Conservation (phyloP, 2,113 vertebrate species). For the Perca fluviatilis region DNA sequence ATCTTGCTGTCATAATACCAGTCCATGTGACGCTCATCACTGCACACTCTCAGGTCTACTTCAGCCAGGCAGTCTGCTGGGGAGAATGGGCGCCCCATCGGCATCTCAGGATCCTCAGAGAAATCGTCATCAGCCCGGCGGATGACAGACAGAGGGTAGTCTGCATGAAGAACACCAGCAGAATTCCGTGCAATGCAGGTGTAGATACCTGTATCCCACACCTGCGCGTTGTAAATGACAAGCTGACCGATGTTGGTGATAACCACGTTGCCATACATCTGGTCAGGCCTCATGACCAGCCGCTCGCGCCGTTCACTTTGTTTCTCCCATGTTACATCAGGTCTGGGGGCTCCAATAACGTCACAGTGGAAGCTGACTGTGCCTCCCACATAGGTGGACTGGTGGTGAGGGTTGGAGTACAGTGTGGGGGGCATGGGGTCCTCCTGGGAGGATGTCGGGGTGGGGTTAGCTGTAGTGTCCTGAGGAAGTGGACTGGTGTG, state of each 20-base stretch:
- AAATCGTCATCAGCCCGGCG: conserved; percentile 78
- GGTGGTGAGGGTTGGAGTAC: conserved; percentile 92
- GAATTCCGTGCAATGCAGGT: conserved; percentile 92
- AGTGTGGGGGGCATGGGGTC: conserved; percentile 88
- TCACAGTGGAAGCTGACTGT: conserved; percentile 96
- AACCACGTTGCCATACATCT: conserved; percentile 97
- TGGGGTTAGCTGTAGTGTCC: conserved; percentile 89
- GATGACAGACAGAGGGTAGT: conserved; percentile 93
- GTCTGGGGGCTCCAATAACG: conserved; percentile 89
- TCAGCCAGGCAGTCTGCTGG: conserved; percentile 89
- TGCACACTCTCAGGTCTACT: conserved; percentile 85
- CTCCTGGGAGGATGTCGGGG: conserved; percentile 82
- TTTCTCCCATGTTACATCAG: conserved; percentile 97
- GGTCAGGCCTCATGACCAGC: conserved; percentile 94
- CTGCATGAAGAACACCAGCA: conserved; percentile 89
- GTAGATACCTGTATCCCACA: conserved; percentile 94
- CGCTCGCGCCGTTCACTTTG: conserved; percentile 89
- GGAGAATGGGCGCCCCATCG: conserved; percentile 82
- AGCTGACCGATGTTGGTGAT: conserved; percentile 97
- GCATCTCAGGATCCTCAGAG: conserved; percentile 74
- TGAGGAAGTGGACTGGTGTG: conserved; percentile 89
- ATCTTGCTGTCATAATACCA: conserved; percentile 91
- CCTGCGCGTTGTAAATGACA: conserved; percentile 94
- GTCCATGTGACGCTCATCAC: conserved; percentile 84
- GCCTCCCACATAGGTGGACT: conserved; percentile 89